Base-by-base conservation (phyloP, 2,888 invertebrate genomes). In the Drosophila anomelani region DNA sequence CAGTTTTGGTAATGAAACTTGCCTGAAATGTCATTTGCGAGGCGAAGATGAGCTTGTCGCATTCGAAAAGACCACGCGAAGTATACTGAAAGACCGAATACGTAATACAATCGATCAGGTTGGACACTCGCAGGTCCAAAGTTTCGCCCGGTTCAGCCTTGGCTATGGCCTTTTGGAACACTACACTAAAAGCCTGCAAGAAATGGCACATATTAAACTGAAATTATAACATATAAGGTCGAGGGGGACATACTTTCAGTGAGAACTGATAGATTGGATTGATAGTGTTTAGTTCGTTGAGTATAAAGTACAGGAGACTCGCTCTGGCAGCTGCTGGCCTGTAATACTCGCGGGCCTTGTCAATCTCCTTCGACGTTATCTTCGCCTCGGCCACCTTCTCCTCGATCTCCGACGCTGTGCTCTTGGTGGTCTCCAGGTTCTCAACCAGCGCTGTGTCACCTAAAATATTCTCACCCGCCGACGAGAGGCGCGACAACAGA, bases 211-310 rank as follows among this genome's bases (percentile, higher is more conserved):
- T 20, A 9, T 20, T 17, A 9, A 5, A 26, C 3, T 5, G 6
- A 10, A 17, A 13, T 1, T 23, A 4, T 15, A 8, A 5, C 2
- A 4, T 5, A 1, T 5, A 8, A 5, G 17, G 20, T 13, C 20
- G 4, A 9, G 3, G 2, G 2, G 10, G 8, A 29, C 60, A 12
- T 26, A 92, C 97, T 95, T 99, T 98, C 72, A 99, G 93, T 15
- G 98, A 98, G 93, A 99, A 99, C 92, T 98, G 98, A 92, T 99
- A 99, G 86, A 99, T 98, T 1, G 98, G 98, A 93, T 98, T 98
- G 75, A 99, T 98, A 38, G 97, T 98, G 92, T 98, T 97, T 69
- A 99, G 94, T 82, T 99, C 98, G 90, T 98, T 98, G 44, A 99
- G 93, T 80, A 99, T 98, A 90, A 99, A 99, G 92, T 99, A 99